Base-by-base conservation (phyloP, 2,113 vertebrate genomes). In the Malurus cyaneus region DNA sequence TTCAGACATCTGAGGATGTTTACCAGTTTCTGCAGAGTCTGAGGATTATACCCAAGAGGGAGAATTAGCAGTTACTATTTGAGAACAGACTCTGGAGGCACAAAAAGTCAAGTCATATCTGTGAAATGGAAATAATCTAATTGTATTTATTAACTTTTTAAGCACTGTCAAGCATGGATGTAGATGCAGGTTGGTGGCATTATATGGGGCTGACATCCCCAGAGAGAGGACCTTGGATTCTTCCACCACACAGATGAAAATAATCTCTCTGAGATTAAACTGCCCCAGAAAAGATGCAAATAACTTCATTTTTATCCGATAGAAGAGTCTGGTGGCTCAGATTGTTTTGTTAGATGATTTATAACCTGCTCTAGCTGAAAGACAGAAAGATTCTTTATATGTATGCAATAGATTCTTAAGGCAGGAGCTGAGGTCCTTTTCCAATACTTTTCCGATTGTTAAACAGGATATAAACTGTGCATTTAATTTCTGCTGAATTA, bases 401-500 rank as follows among this genome's bases (percentile, higher is more conserved):
- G 7, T 16, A 41, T 11, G 36, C 9, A 85, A 36, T 6, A 31
- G 46, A 50, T 36, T 91, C 20, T 87, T 74, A 54, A 66, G 23
- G 34, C 28, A 66, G 44, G 31, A 88, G 5, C 18, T 71, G 60
- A 86, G 56, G 20, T 84, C 13, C 23, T 56, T 86, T 89, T 93
- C 80, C 79, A 47, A 44, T 84, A 67, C 56, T 23, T 91, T 12
- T 71, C 21, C 29, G 0, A 0, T 52, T 81, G 18, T 93, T 70
- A 71, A 42, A 53, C 54, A 83, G 11, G n/a, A 61, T 19, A 5
- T 47, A 66, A 47, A 21, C 54, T 77, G 36, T 29, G 56, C 31
- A 60, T 87, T 94, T 91, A 56, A 91, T 84, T 95, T 84, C 80
- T 92, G 12, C 11, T 74, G 13, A 73, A 66, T 71, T 80, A 66